Evolutionary conservation across 1,140 invertebrate genomes (phyloP).

Genomic region (Macrobrachium nipponense): DNA sequence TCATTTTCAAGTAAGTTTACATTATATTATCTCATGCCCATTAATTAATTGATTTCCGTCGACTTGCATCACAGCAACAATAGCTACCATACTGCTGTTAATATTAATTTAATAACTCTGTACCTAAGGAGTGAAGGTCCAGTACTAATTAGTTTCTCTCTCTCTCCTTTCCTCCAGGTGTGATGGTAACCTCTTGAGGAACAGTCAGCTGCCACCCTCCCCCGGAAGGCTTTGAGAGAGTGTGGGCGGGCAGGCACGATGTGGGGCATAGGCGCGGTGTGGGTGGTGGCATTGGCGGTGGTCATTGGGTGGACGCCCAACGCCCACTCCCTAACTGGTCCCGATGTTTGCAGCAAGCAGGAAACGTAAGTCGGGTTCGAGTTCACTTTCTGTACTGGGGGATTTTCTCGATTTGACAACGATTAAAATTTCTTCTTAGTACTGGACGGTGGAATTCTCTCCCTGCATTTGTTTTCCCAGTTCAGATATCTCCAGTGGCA

Average conservation of each 20-base stretch:
- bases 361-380: constrained; percentile 71
- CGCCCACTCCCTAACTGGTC: constrained; percentile 68
- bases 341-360: constrained; percentile 73
- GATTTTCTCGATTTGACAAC: not conserved
- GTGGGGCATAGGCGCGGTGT: constrained; percentile 26
- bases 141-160: not conserved
- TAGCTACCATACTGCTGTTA: no score
- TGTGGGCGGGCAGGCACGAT: constrained; percentile 43
- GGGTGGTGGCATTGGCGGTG: constrained; percentile 14
- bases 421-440: not conserved
- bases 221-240: not conserved
- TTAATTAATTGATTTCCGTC: no score
- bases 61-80: no score
- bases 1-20: no score
- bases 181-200: constrained; percentile 17
- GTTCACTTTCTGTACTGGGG: not conserved
- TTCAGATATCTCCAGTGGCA: no score
- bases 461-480: not conserved
- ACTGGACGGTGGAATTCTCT: not conserved
- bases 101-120: no score
- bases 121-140: no score
- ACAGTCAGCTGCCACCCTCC: not conserved
- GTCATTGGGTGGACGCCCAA: constrained; percentile 9
- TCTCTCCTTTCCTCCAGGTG: not conserved
- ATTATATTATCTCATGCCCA: no score